phyloP scores from a whole-genome alignment of 2,797 vertebrate species.

The Myotis daubentonii region DNA sequence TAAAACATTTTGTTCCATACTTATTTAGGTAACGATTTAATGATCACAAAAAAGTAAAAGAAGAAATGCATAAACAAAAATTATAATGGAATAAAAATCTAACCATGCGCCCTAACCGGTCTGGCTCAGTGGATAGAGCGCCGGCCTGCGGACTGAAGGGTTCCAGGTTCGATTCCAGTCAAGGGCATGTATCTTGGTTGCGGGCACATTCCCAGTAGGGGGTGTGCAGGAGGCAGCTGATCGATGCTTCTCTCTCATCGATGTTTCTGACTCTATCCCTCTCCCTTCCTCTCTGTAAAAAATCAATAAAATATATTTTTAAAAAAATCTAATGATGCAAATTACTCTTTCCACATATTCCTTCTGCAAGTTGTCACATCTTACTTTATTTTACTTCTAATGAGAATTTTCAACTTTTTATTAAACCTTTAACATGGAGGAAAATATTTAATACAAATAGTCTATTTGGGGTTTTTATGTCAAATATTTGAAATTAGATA shows the following conservation, averaged over 20 bases:
- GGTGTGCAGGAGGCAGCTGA: too few relatives aligned
- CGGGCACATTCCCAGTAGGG: too few relatives aligned
- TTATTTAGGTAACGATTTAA: not conserved
- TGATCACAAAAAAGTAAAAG: not conserved
- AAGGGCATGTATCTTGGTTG: too few relatives aligned
- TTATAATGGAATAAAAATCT: conserved; percentile 12
- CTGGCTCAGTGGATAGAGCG: too few relatives aligned
- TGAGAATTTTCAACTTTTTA: conserved; percentile 4
- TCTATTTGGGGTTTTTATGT: not conserved
- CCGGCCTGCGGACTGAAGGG: too few relatives aligned
- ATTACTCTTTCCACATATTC: conserved; percentile 23
- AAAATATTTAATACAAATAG: conserved; percentile 38
- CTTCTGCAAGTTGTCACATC: not conserved
- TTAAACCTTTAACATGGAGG: not conserved
- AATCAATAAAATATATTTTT: too few relatives aligned
- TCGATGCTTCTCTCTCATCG: too few relatives aligned
- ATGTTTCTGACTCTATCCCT: too few relatives aligned
- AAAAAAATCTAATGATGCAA: conserved; percentile 7
- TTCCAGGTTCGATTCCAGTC: too few relatives aligned
- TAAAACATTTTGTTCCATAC: not conserved
- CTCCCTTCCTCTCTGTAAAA: too few relatives aligned
- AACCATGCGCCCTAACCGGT: not conserved
- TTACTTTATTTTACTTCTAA: not conserved
- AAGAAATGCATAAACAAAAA: conserved; percentile 22
- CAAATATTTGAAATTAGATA: conserved; percentile 47